phyloP scores from a whole-genome alignment of 1,140 invertebrate genomes.

The Microplitis mediator region DNA sequence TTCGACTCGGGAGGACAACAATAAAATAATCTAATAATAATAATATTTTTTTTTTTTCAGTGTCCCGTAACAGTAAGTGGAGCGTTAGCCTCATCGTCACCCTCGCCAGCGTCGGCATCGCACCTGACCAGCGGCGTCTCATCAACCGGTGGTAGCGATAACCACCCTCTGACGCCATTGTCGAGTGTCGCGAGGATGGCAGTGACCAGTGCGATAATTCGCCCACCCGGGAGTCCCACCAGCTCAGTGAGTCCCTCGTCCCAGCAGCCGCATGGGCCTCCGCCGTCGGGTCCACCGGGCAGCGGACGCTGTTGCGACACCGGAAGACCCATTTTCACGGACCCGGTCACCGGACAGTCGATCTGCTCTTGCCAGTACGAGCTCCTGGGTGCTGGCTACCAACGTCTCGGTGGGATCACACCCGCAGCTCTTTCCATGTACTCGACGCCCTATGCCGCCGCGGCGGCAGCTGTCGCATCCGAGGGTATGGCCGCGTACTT shows the following conservation, averaged over 20 bases:
- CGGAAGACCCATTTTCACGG: slow-evolving; percentile 87
- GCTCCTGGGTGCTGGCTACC: slow-evolving; percentile 73
- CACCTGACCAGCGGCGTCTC: slow-evolving; percentile 46
- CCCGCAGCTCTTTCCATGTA: slow-evolving; percentile 76
- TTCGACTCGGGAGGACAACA: too few relatives aligned
- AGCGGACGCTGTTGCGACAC: slow-evolving; percentile 85
- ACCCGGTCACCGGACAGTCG: slow-evolving; percentile 89
- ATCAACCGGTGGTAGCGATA: slow-evolving; percentile 49
- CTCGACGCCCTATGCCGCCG: slow-evolving; percentile 75
- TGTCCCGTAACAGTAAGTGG: slow-evolving; percentile 62
- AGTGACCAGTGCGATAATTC: slow-evolving; percentile 56
- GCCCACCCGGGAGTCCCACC: slow-evolving; percentile 57
- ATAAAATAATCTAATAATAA: neutral
- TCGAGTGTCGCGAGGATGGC: slow-evolving; percentile 58
- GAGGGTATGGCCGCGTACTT: slow-evolving; percentile 81
- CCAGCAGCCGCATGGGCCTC: slow-evolving; percentile 63
- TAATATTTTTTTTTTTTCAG: slow-evolving; percentile 43
- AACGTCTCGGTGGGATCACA: slow-evolving; percentile 73
- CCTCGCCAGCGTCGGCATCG: slow-evolving; percentile 61
- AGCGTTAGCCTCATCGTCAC: slow-evolving; percentile 68
- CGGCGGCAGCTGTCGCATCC: slow-evolving; percentile 68
- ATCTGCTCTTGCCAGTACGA: slow-evolving; percentile 92
- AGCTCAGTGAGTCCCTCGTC: slow-evolving; percentile 53
- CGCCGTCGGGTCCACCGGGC: slow-evolving; percentile 49
- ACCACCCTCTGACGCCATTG: slow-evolving; percentile 53